Evolutionary conservation across 2,113 vertebrate genomes (phyloP).

Genomic region (Phaetusa simplex): DNA sequence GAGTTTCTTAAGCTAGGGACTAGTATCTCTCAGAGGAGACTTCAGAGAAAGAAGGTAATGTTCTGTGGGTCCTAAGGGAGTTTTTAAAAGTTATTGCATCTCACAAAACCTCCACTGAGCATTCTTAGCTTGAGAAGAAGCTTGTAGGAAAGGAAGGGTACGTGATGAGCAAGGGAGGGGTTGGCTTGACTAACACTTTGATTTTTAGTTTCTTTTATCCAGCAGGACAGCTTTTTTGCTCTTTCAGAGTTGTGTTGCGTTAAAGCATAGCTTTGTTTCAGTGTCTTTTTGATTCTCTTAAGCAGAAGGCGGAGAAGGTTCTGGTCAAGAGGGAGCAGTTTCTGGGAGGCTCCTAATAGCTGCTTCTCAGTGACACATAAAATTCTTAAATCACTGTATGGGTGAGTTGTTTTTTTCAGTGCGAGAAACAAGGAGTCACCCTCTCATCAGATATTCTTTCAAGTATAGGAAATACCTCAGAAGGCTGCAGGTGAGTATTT

Average conservation of each 20-base stretch:
- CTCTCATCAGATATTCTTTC: neutral
- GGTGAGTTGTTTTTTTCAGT: neutral
- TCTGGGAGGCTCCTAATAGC: neutral
- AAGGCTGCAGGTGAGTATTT: neutral
- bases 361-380: neutral
- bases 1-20: neutral
- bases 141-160: neutral
- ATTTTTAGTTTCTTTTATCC: neutral
- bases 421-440: neutral
- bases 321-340: neutral
- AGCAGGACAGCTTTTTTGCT: neutral
- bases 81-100: neutral
- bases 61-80: neutral
- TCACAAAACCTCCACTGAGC: neutral
- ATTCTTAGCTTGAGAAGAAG: neutral
- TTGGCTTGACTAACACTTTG: neutral
- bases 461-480: neutral
- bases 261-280: neutral
- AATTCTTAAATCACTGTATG: neutral
- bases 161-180: neutral
- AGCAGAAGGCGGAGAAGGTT: neutral
- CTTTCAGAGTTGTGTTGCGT: neutral
- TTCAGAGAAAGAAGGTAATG: neutral
- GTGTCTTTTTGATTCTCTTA: neutral
- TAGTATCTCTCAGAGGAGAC: neutral